Evolutionary conservation across 1,140 invertebrate genomes (phyloP).

Genomic region (Globodera rostochiensis): DNA sequence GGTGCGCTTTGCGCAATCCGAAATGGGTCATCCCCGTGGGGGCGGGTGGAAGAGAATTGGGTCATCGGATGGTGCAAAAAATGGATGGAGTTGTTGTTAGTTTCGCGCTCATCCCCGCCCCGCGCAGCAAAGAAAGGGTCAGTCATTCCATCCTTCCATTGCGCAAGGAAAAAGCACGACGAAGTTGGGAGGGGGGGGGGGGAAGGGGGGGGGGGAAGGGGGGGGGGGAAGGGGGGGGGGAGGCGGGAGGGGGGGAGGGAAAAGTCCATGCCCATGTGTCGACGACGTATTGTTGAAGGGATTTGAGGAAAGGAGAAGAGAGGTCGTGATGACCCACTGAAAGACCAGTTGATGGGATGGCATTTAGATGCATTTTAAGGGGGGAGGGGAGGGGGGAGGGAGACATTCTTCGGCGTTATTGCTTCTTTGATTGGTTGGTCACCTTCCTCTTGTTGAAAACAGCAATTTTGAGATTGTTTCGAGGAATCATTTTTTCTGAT

Average conservation of each 20-base stretch:
- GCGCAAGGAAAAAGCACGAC: conserved; percentile 12
- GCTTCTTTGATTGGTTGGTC: too few relatives aligned
- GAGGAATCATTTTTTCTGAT: too few relatives aligned
- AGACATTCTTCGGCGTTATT: too few relatives aligned
- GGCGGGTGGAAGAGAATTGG: background rate
- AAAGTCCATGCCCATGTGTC: background rate
- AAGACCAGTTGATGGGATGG: background rate
- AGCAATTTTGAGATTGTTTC: too few relatives aligned
- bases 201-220: background rate
- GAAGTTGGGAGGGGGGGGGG: background rate
- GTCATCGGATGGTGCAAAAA: conserved; percentile 15
- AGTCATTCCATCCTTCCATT: conserved; percentile 4
- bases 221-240: background rate
- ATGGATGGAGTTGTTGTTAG: conserved; percentile 11
- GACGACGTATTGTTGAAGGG: background rate
- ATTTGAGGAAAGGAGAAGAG: background rate
- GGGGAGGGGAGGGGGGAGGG: too few relatives aligned
- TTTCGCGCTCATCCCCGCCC: conserved; percentile 12
- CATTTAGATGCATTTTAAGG: too few relatives aligned
- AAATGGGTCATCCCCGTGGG: conserved; percentile 1
- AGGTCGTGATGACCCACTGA: background rate
- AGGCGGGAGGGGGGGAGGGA: background rate
- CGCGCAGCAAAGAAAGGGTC: background rate
- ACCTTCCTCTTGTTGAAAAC: too few relatives aligned
- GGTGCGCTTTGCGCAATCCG: conserved; percentile 4